Percentiles rank a stretch among this genome's conserved stretches.
phyloP scores from a whole-genome alignment of 2,113 vertebrate species.

The Sterrhoptilus dennistouni region DNA sequence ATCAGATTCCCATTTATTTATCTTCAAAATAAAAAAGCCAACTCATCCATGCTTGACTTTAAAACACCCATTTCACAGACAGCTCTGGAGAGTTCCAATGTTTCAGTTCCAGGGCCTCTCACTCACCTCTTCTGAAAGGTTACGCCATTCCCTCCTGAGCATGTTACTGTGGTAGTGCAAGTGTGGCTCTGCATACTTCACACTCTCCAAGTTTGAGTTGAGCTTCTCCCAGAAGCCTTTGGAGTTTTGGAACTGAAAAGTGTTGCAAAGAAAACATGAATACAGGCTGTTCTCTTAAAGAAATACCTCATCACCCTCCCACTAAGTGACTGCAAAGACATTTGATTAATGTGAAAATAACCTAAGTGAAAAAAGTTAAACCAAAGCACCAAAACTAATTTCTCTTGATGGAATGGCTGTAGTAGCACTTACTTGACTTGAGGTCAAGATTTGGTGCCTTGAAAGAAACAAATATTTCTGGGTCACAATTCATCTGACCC shows the following conservation, averaged over 20 bases:
- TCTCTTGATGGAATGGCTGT: neutral
- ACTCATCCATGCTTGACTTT: neutral
- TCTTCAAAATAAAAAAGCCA: neutral
- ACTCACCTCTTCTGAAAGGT: conserved; percentile 73
- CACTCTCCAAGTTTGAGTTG: conserved; percentile 82
- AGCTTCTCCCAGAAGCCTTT: conserved; percentile 91
- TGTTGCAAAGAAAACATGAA: neutral
- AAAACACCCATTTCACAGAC: neutral
- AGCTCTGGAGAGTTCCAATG: neutral
- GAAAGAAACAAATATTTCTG: neutral
- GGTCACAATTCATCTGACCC: neutral
- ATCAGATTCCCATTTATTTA: neutral
- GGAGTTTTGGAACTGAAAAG: conserved; percentile 73
- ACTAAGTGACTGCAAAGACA: neutral
- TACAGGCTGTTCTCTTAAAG: neutral
- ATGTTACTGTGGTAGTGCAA: conserved; percentile 77
- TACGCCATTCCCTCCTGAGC: conserved; percentile 78
- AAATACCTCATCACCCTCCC: neutral
- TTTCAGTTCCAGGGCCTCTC: neutral
- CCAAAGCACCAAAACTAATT: neutral
- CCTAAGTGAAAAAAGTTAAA: neutral
- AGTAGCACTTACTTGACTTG: neutral
- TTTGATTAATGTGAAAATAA: neutral
- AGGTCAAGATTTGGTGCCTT: neutral
- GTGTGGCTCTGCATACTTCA: conserved; percentile 80